Percentiles rank a stretch among this genome's conserved stretches.
Evolutionary conservation across 2,888 invertebrate genomes (phyloP).

Genomic region (Caenorhabditis macrosperma): DNA sequence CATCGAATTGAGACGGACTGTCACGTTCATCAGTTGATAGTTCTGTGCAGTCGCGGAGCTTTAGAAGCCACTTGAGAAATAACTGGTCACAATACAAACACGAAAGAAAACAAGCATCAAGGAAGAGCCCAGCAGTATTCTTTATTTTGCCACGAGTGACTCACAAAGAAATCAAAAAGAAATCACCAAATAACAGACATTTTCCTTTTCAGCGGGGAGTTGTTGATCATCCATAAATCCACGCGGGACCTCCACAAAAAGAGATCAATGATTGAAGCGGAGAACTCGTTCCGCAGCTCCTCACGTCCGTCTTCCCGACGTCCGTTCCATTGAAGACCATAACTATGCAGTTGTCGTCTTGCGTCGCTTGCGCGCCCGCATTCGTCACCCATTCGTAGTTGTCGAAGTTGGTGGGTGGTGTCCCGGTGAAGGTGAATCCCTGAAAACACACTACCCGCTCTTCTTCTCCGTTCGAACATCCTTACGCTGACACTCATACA

Average conservation of each 20-base stretch:
- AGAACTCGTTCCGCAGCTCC: neutral
- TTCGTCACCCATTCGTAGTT: conserved; percentile 26
- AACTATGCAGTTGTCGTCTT: conserved; percentile 28
- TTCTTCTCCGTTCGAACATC: neutral
- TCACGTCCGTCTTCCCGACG: neutral
- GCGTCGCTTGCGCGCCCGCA: conserved; percentile 9
- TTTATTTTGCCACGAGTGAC: no score
- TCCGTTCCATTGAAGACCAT: neutral
- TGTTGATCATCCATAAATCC: neutral
- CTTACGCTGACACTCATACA: conserved; percentile 18
- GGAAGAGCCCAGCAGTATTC: no score
- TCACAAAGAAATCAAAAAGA: no score
- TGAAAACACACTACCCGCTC: neutral
- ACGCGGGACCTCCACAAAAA: neutral
- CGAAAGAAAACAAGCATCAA: no score
- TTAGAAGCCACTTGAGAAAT: no score
- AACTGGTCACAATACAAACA: no score
- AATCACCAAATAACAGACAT: no score
- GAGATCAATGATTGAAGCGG: neutral
- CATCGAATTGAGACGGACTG: no score
- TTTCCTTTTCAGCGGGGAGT: no score
- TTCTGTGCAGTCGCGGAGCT: no score
- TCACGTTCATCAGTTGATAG: no score
- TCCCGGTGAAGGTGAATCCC: conserved; percentile 26
- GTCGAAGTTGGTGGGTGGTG: neutral